phyloP scores from a whole-genome alignment of 2,888 invertebrate genomes.

The Phyto melanocephala region DNA sequence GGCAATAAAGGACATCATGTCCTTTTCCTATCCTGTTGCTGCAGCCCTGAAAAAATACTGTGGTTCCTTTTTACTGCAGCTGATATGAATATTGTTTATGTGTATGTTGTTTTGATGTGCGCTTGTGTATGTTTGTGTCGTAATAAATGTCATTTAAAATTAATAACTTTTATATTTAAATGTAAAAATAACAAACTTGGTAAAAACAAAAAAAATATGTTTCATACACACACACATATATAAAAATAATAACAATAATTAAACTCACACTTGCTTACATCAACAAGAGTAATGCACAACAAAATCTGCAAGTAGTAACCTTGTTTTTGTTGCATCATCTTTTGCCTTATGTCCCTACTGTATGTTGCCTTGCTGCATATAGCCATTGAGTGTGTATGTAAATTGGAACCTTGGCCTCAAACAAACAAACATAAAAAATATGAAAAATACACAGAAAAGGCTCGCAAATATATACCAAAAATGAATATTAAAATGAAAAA shows the following conservation, averaged over 20 bases:
- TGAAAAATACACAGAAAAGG: conserved; percentile 5
- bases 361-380: conserved; percentile 3
- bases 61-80: conserved; percentile 13
- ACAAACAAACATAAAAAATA: conserved; percentile 23
- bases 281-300: neutral
- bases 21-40: conserved; percentile 55
- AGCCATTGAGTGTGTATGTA: conserved; percentile 37
- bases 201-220: neutral
- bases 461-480: conserved; percentile 13
- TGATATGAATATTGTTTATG: conserved; percentile 39
- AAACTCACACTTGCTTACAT: conserved; percentile 30
- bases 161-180: conserved; percentile 67
- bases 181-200: conserved; percentile 42
- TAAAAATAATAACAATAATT: conserved; percentile 35
- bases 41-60: neutral
- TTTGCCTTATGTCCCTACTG: conserved; percentile 19
- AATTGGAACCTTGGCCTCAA: conserved; percentile 58
- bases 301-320: conserved; percentile 12
- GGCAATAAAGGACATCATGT: conserved; percentile 55
- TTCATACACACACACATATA: neutral
- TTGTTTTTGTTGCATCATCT: conserved; percentile 5
- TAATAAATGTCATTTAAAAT: conserved; percentile 69
- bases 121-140: conserved; percentile 37
- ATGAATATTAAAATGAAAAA: conserved; percentile 29
- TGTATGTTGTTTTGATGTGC: neutral